Conservation (phyloP, 53 echinoderm and acorn worm species). For the Temnopleurus reevesii region DNA sequence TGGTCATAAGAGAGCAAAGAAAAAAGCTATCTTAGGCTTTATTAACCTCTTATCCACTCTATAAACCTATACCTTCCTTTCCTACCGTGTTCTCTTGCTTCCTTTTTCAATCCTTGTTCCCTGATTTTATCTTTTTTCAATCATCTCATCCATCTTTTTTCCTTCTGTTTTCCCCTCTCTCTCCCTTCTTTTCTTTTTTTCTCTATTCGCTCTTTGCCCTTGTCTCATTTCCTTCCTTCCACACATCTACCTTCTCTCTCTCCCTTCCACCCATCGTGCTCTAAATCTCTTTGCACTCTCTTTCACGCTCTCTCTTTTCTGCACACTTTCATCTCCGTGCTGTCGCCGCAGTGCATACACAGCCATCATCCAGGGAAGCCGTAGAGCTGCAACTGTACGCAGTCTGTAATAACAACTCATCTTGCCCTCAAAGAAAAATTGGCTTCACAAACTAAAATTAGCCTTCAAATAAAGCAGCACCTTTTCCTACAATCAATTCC, state of each 20-base stretch:
- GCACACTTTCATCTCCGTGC: neutral
- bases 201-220: neutral
- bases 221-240: neutral
- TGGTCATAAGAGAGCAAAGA: too few species aligned
- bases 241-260: neutral
- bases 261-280: neutral
- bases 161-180: neutral
- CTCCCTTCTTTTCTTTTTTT: neutral
- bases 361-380: neutral
- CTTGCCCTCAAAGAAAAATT: neutral
- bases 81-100: neutral
- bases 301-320: neutral
- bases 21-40: too few species aligned
- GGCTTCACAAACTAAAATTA: too few species aligned
- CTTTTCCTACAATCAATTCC: too few species aligned
- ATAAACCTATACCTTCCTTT: conserved; percentile 3
- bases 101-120: neutral
- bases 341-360: neutral
- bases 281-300: neutral
- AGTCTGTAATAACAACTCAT: neutral
- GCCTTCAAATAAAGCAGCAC: neutral
- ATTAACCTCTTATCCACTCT: too few species aligned
- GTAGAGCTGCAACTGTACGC: neutral
- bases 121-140: neutral
- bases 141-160: neutral